These are phyloP conservation scores for Chrysolina oricalcia DNA, from an alignment of 2,888 invertebrate species.

Conservation along the genomic window DNA sequence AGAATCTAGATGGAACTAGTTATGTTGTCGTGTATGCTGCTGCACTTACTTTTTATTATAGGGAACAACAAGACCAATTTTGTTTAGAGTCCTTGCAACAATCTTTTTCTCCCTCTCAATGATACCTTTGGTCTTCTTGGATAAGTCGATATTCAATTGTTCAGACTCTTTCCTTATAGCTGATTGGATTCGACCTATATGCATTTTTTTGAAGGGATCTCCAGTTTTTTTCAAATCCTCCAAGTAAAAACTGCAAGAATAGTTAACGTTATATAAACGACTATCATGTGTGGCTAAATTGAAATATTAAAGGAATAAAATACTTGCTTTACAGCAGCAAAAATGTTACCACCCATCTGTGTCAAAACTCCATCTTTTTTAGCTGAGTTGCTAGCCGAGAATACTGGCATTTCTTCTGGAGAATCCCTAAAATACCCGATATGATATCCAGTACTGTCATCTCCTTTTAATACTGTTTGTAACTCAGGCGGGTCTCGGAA, in stretches of 20 bases:
- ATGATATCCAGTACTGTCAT: conserved; percentile 83
- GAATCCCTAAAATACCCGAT: conserved; percentile 93
- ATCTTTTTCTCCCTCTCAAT: conserved; percentile 77
- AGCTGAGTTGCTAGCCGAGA: conserved; percentile 85
- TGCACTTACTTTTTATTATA: conserved; percentile 78
- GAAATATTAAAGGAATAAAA: not conserved
- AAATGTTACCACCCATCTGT: conserved; percentile 85
- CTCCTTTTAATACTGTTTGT: conserved; percentile 84
- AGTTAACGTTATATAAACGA: no score
- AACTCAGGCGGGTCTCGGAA: conserved; percentile 97
- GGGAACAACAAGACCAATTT: conserved; percentile 89
- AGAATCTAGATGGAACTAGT: conserved; percentile 3
- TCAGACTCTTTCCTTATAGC: conserved; percentile 79
- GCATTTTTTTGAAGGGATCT: conserved; percentile 78
- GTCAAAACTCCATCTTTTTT: conserved; percentile 80
- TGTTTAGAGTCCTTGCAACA: conserved; percentile 85
- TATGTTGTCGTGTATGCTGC: not conserved
- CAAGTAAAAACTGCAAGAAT: conserved; percentile 72
- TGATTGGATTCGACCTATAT: conserved; percentile 76
- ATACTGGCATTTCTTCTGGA: conserved; percentile 81
- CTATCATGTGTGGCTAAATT: not conserved
- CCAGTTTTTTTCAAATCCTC: conserved; percentile 74
- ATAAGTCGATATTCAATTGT: conserved; percentile 76
- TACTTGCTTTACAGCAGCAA: conserved; percentile 85
- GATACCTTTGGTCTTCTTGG: conserved; percentile 76